Conservation (phyloP, 2,888 invertebrate genomes). For the Eulithis testata region DNA sequence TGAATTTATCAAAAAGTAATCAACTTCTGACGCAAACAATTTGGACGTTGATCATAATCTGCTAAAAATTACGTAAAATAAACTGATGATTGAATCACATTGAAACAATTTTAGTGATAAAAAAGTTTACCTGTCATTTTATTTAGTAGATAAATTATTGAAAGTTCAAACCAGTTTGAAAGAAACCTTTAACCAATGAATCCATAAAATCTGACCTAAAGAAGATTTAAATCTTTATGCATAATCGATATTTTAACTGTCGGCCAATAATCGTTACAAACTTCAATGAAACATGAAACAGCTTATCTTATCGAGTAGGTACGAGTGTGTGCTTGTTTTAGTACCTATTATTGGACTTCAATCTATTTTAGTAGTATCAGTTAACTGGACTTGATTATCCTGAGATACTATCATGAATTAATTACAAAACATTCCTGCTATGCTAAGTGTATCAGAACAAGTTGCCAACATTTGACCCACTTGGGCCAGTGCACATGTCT, state of each 20-base stretch:
- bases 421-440: conserved; percentile 40
- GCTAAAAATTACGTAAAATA: no score
- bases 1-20: no score
- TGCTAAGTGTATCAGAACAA: conserved; percentile 41
- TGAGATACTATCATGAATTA: conserved; percentile 42
- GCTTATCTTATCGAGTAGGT: conserved; percentile 13
- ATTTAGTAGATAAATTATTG: no score
- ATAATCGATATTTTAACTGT: conserved; percentile 14
- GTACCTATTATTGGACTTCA: conserved; percentile 44
- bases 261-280: conserved; percentile 32
- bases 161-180: no score
- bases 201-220: conserved; percentile 7
- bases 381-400: conserved; percentile 32
- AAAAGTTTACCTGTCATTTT: no score
- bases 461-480: conserved; percentile 49
- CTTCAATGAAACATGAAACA: conserved; percentile 19
- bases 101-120: no score
- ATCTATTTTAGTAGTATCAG: conserved; percentile 32
- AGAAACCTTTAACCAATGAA: no score
- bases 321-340: conserved; percentile 21
- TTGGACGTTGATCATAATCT: no score
- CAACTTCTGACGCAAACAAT: no score
- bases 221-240: conserved; percentile 48
- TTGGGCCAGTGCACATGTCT: conserved; percentile 41
- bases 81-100: no score